A percentile compares a stretch with the other conserved stretches of the same genome.
Evolutionary conservation across 2,113 vertebrate species (phyloP).

Genomic region (Pantherophis guttatus): DNA sequence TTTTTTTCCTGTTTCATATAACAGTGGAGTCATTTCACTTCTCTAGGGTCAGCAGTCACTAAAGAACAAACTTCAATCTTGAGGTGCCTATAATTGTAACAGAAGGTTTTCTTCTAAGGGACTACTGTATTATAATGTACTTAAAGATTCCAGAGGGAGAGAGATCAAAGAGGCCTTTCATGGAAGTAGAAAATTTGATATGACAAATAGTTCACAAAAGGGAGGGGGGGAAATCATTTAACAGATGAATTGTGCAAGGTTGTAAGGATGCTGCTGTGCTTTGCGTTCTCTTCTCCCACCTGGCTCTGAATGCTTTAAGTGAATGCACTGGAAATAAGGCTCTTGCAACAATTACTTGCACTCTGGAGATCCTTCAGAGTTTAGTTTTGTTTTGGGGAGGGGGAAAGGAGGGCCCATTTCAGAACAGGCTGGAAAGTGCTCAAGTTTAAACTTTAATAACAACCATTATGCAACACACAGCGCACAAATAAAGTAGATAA

Average conservation of each 20-base stretch:
- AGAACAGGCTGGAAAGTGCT: constrained; percentile 48
- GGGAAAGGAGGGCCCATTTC: constrained; percentile 11
- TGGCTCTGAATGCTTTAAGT: constrained; percentile 48
- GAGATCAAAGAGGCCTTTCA: constrained; percentile 48
- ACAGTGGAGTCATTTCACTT: constrained; percentile 30
- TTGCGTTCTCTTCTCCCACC: constrained; percentile 41
- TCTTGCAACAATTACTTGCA: constrained; percentile 31
- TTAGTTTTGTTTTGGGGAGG: constrained; percentile 49
- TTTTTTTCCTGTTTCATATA: constrained; percentile 11
- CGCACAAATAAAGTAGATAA: neutral
- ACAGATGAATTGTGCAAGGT: constrained; percentile 50
- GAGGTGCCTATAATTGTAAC: constrained; percentile 36
- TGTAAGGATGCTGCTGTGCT: constrained; percentile 52
- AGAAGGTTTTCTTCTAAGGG: constrained; percentile 36
- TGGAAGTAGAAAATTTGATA: constrained; percentile 53
- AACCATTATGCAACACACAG: constrained; percentile 37
- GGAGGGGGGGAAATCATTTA: constrained; percentile 34
- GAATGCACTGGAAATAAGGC: constrained; percentile 22
- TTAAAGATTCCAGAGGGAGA: constrained; percentile 39
- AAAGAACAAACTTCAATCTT: constrained; percentile 34
- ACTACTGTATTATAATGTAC: neutral
- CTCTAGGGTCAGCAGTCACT: constrained; percentile 9
- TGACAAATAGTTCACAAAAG: constrained; percentile 57
- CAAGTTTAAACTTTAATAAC: constrained; percentile 47
- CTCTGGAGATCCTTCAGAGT: constrained; percentile 52